Evolutionary conservation across 2,113 vertebrate species (phyloP).

Genomic region (Mirounga angustirostris): DNA sequence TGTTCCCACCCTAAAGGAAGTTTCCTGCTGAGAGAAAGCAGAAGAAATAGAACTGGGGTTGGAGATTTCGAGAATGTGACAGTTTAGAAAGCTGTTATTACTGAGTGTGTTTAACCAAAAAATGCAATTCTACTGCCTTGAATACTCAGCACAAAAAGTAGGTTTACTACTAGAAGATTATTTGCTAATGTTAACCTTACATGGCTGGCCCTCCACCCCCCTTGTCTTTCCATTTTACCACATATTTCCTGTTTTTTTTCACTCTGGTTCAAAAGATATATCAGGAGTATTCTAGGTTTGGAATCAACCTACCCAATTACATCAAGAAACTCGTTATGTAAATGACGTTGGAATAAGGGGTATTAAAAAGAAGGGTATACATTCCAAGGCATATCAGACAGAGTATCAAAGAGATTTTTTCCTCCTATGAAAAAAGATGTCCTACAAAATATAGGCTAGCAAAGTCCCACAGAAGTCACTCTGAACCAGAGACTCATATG

Average conservation of each 20-base stretch:
- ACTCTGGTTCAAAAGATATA: conserved; percentile 7
- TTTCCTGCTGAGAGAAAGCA: conserved; percentile 28
- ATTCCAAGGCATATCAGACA: conserved; percentile 47
- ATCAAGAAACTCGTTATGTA: conserved; percentile 51
- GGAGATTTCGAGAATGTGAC: conserved; percentile 44
- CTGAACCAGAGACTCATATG: neutral
- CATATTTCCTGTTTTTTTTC: conserved; percentile 10
- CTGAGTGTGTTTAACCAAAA: neutral
- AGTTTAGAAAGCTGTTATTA: conserved; percentile 63
- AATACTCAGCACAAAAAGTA: conserved; percentile 6
- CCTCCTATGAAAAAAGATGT: conserved; percentile 37
- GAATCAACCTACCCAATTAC: conserved; percentile 52
- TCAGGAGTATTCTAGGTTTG: conserved; percentile 56
- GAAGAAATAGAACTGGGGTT: conserved; percentile 47
- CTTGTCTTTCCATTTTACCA: conserved; percentile 30
- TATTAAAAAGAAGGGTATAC: neutral
- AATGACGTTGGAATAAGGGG: neutral
- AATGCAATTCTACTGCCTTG: conserved; percentile 45
- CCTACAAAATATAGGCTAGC: neutral
- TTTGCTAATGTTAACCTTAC: conserved; percentile 51
- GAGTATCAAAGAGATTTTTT: neutral
- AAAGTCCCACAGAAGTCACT: neutral
- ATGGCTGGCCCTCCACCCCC: neutral
- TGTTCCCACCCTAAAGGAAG: conserved; percentile 30
- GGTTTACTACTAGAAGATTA: conserved; percentile 11